Evolutionary conservation across 1,140 invertebrate genomes (phyloP).

Genomic region (Cherax destructor): DNA sequence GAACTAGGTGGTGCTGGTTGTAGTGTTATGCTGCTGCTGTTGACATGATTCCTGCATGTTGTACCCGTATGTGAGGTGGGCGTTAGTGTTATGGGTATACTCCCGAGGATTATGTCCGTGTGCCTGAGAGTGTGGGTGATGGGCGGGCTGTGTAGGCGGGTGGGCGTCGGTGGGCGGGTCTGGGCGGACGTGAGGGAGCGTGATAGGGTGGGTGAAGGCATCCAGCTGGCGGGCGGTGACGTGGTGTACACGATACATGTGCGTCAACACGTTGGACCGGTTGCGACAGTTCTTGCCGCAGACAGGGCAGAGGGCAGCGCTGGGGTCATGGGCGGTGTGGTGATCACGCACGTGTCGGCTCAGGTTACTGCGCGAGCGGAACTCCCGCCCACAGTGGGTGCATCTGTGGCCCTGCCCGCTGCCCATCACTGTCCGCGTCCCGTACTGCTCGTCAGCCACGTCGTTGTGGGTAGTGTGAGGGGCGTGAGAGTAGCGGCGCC

Average conservation of each 20-base stretch:
- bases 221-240: slow-evolving; percentile 67
- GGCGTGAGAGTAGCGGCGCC: slow-evolving; percentile 17
- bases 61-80: slow-evolving; percentile 2
- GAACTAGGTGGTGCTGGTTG: background rate
- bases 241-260: slow-evolving; percentile 70
- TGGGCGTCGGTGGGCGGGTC: background rate
- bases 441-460: slow-evolving; percentile 1
- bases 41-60: background rate
- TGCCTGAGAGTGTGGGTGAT: background rate
- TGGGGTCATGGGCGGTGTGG: slow-evolving; percentile 63
- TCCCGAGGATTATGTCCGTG: background rate
- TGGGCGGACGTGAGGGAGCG: background rate
- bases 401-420: slow-evolving; percentile 54
- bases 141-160: background rate
- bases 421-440: background rate
- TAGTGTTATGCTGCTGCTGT: background rate
- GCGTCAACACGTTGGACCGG: slow-evolving; percentile 69
- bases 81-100: background rate
- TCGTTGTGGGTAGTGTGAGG: background rate
- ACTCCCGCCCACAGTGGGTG: slow-evolving; percentile 62
- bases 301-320: slow-evolving; percentile 67
- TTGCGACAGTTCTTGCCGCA: slow-evolving; percentile 70
- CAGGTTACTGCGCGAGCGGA: slow-evolving; percentile 66
- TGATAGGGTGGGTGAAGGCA: slow-evolving; percentile 49
- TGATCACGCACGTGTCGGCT: slow-evolving; percentile 69